These are phyloP conservation scores for Anoplophora glabripennis DNA, from an alignment of 1,140 invertebrate genomes.

Conservation along the genomic window DNA sequence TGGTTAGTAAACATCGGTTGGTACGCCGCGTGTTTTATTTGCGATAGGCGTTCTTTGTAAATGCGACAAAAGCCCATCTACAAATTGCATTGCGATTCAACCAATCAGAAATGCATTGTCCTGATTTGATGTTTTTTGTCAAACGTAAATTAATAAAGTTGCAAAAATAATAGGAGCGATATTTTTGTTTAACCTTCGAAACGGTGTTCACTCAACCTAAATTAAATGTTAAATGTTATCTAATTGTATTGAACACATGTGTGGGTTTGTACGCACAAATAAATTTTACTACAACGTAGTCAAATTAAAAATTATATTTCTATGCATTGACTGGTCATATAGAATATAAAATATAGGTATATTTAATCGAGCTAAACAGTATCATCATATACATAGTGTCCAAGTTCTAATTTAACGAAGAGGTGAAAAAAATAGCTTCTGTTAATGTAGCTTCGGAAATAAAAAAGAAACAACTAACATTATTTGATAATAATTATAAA, in stretches of 20 bases:
- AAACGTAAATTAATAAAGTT: conserved; percentile 41
- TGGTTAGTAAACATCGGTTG: conserved; percentile 9
- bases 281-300: too few species aligned
- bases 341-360: too few species aligned
- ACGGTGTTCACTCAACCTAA: conserved; percentile 29
- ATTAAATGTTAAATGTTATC: conserved; percentile 37
- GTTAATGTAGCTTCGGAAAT: too few species aligned
- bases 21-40: conserved; percentile 43
- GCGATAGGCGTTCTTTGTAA: conserved; percentile 43
- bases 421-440: too few species aligned
- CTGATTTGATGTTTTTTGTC: conserved; percentile 41
- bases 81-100: conserved; percentile 51
- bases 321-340: too few species aligned
- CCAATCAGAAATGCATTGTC: conserved; percentile 51
- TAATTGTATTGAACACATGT: conserved; percentile 14
- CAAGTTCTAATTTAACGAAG: too few species aligned
- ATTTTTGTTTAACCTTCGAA: conserved; percentile 39
- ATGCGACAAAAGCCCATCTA: conserved; percentile 44
- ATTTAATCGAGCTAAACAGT: too few species aligned
- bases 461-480: too few species aligned
- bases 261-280: conserved; percentile 5
- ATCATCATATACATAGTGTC: too few species aligned
- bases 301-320: too few species aligned
- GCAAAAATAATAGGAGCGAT: conserved; percentile 38
- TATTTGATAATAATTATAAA: too few species aligned